Evolutionary conservation across 2,888 invertebrate species (phyloP).

Genomic region (Drymonia ruficornis): DNA sequence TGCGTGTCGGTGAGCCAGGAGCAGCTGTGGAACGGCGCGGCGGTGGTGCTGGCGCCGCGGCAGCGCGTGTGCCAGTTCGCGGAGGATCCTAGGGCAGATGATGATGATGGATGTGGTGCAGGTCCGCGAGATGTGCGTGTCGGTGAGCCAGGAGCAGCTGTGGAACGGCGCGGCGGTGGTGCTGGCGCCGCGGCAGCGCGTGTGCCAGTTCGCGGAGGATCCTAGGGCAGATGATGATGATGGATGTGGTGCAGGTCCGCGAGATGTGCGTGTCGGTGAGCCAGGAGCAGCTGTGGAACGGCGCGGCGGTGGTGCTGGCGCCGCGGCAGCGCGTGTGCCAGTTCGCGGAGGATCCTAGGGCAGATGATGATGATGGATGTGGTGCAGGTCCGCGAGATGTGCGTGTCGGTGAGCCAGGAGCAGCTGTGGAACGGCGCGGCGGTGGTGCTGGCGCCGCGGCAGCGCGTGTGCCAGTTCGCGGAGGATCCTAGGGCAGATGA

Average conservation of each 20-base stretch:
- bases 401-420: slow-evolving; percentile 89
- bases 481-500: no score
- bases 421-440: slow-evolving; percentile 92
- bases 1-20: slow-evolving; percentile 89
- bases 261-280: slow-evolving; percentile 87
- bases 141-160: slow-evolving; percentile 89
- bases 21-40: slow-evolving; percentile 91
- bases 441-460: slow-evolving; percentile 93
- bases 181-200: slow-evolving; percentile 92
- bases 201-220: slow-evolving; percentile 93
- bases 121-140: slow-evolving; percentile 83
- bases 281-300: slow-evolving; percentile 92
- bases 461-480: slow-evolving; percentile 92
- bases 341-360: slow-evolving; percentile 91
- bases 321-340: slow-evolving; percentile 94
- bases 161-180: slow-evolving; percentile 94
- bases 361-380: no score
- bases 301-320: slow-evolving; percentile 92
- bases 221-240: no score
- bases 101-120: no score
- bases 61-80: slow-evolving; percentile 93
- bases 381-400: no score
- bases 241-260: slow-evolving; percentile 66
- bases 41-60: slow-evolving; percentile 93
- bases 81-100: no score